Evolutionary conservation across 2,888 invertebrate species (phyloP), one percentile per base, ranked within the genome.

Genomic region (Pachliopta kotzebuea): DNA sequence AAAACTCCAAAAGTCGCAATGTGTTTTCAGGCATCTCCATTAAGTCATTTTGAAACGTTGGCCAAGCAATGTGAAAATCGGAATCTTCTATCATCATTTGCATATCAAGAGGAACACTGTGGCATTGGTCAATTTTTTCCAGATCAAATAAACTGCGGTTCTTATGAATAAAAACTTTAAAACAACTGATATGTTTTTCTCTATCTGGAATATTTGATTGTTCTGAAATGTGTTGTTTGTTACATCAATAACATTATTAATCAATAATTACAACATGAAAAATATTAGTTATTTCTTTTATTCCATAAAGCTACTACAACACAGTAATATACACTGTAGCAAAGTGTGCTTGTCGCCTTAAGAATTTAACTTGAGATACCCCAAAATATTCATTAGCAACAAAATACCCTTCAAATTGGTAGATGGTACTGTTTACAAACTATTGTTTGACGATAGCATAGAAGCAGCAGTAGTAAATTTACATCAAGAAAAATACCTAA

Each of bases 1-100:
- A 96, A 68, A 96, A 89, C 57, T 96, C 96, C 63, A 98, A 82
- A 64, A 95, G 94, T 62, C 94, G 93, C 57, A 98, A 86, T 20
- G 95, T 93, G 62, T 89, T 88, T 66, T 94, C 93, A 0, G 97
- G 96, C 67, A 93, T 93, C 65, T 94, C 93, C 70, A 92, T 88
- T 53, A 98, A 81, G 72, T 97, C 95, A 54, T 90, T 88, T 67
- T 84, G 83, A 71, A 97, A 93, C n/a, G 90, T 86, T 23, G 93
- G 80, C 96, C 97, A 96, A 20, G 88, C 80, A 17, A 76, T 81
- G 14, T 76, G 78, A 71, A 97, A 93, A 37, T 92, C 88, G 17
- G 84, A 76, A 78, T 96, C 95, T 65, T 84, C 86, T 11, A 81
- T 71, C 54, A 96, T 76, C 66, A 78, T 78, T 68, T 93, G 92